Base-by-base conservation (phyloP, 2,888 invertebrate genomes). In the Ophion costatus region DNA sequence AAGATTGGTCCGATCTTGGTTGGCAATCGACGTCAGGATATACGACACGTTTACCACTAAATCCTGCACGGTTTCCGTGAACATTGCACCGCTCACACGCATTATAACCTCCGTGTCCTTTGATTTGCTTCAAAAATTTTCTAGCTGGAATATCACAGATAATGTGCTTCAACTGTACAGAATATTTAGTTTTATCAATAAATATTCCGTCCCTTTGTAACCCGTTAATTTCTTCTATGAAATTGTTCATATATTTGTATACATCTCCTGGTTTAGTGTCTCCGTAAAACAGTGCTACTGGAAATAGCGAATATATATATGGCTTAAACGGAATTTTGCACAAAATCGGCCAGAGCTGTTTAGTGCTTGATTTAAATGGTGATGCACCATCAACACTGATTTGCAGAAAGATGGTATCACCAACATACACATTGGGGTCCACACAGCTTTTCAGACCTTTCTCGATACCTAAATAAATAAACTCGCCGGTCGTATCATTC, bases 301-400 rank as follows among this genome's bases (percentile, higher is more conserved):
- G 45, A 33, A 81, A 81, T 7, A 63, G 69, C 38, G 74, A 57
- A 11, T 83, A 83, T 14, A 56, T 33, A 22, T 79, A 63, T 17
- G 56, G 56, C 2, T 71, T 22, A 57, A 20, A 61, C 20, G 38
- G 22, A 0, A 80, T 64, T 71, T 75, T 77, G 38, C 79, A 78
- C 20, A 79, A 45, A 38, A 85, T 82, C 0, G 75, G 75, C 82
- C 85, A 85, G 17, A 85, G 45, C 66, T 85, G 79, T 57, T 79
- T 61, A 14, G 51, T 38, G 45, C 85, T 74, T 3, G 82, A 85
- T 59, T 79, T 74, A 20, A 71, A 82, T 9, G 78, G n/a, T 24
- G 33, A 69, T 7, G 56, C 29, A 7, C 71, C 71, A 38, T 73
- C 71, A 24, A 73, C 9, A 20, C 38, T 73, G 10, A 73, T 11